A percentile compares a stretch with the other conserved stretches of the same genome.
These are phyloP conservation scores for Ceyx melanurus DNA, from an alignment of 2,113 vertebrate species.

Conservation along the genomic window DNA sequence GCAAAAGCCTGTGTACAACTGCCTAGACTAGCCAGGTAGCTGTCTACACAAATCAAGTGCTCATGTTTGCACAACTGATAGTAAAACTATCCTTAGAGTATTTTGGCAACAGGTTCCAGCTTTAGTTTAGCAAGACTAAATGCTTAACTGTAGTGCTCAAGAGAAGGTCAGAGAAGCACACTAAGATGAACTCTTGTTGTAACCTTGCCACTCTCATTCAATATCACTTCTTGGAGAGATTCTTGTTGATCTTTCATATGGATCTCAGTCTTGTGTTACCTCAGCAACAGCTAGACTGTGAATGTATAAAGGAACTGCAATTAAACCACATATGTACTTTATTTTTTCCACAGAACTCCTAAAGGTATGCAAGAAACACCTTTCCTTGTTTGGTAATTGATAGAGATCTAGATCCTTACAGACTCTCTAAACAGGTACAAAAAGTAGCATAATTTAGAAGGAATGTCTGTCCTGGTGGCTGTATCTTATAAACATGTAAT, in stretches of 20 bases:
- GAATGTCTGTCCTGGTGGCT: background rate
- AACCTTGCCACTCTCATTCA: background rate
- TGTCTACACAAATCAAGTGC: background rate
- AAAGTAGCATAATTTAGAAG: background rate
- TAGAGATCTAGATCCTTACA: background rate
- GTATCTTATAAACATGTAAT: accelerated
- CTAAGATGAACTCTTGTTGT: background rate
- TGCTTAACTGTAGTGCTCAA: background rate
- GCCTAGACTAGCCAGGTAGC: background rate
- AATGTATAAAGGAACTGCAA: conserved; percentile 77
- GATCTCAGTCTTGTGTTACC: conserved; percentile 75
- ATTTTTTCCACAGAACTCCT: background rate
- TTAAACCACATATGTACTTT: background rate
- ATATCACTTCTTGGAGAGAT: conserved; percentile 60
- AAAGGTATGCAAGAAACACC: background rate
- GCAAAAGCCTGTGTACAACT: background rate
- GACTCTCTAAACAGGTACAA: background rate
- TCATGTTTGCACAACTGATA: background rate
- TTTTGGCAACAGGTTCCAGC: background rate
- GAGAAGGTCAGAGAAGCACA: background rate
- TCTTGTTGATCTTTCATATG: conserved; percentile 24
- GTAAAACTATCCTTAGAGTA: background rate
- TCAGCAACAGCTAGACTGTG: conserved; percentile 80
- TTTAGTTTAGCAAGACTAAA: background rate
- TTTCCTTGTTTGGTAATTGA: background rate